These are phyloP conservation scores for Lepisosteus oculatus DNA, from an alignment of 2,113 vertebrate species.

Conservation along the genomic window DNA sequence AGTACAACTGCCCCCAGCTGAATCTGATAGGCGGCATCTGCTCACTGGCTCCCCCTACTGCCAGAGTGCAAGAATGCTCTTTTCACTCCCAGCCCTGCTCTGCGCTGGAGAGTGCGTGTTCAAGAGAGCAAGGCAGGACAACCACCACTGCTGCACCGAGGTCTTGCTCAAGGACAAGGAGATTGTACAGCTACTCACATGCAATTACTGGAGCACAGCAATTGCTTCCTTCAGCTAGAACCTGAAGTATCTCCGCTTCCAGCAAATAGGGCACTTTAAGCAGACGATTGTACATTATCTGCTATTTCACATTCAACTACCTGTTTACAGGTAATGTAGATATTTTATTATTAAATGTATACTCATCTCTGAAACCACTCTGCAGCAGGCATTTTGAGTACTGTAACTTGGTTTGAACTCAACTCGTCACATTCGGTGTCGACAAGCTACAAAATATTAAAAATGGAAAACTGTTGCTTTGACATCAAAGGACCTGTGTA, in stretches of 20 bases:
- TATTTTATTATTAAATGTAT: too few species aligned
- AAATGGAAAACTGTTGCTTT: too few species aligned
- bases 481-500: too few species aligned
- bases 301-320: too few species aligned
- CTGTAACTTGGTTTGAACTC: too few species aligned
- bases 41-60: conserved; percentile 45
- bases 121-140: background rate
- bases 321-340: too few species aligned
- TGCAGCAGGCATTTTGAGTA: too few species aligned
- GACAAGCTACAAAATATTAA: too few species aligned
- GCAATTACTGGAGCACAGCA: conserved; percentile 11
- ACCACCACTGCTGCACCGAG: background rate
- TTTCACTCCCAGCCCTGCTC: too few species aligned
- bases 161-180: background rate
- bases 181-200: conserved; percentile 10
- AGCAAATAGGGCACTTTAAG: background rate
- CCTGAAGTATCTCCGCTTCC: conserved; percentile 1
- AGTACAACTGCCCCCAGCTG: conserved; percentile 31
- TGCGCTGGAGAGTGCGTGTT: background rate
- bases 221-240: conserved; percentile 6
- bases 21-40: conserved; percentile 34
- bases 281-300: too few species aligned
- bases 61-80: conserved; percentile 19
- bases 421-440: too few species aligned
- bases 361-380: too few species aligned